Evolutionary conservation across 2,888 invertebrate species (phyloP), one percentile per base, ranked within the genome.

Genomic region (Nomada fabriciana): DNA sequence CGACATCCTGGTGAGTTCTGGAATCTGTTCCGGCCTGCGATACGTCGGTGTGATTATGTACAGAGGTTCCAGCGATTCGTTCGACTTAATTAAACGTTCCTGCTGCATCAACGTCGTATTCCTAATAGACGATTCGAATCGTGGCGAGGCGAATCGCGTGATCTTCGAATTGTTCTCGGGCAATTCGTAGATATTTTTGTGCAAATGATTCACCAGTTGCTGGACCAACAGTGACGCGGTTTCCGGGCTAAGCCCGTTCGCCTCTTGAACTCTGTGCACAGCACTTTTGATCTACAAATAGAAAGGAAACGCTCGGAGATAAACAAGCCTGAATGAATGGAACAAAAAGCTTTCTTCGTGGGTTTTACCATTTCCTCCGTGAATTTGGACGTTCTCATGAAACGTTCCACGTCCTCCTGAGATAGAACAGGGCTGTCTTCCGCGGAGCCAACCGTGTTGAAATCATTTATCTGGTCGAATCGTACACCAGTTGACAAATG

Each of bases 41-140:
- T 96, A 97, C 53, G 97, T 97, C 80, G 97, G 97, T 79, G 97
- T 97, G 79, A 97, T 95, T 86, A 96, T 95, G 90, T 96, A 96
- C 85, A 96, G 91, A 23, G 96, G 95, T 84, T 88, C 88, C 60
- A 84, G 43, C 0, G 67, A 57, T 23, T 88, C 80, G 25, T 61
- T 29, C 11, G 43, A 36, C 63, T 60, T 61, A 13, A 60, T 0
- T 25, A 74, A 64, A 23, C 20, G n/a, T 7, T 60, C 29, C 15
- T 61, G 75, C 10, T 50, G 47, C 2, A 25, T 4, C n/a, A 57
- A 15, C 59, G 80, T 18, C n/a, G 36, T 20, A 18, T 15, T 57
- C 59, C 25, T 13, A 57, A 47, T 13, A 43, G 1, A 18, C 13
- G 15, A 1, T 36, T 52, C 67, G 13, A 20, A 10, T 1, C 36